A percentile compares a stretch with the other conserved stretches of the same genome.
Evolutionary conservation across 2,113 vertebrate genomes (phyloP).

Genomic region (Pygoscelis adeliae): DNA sequence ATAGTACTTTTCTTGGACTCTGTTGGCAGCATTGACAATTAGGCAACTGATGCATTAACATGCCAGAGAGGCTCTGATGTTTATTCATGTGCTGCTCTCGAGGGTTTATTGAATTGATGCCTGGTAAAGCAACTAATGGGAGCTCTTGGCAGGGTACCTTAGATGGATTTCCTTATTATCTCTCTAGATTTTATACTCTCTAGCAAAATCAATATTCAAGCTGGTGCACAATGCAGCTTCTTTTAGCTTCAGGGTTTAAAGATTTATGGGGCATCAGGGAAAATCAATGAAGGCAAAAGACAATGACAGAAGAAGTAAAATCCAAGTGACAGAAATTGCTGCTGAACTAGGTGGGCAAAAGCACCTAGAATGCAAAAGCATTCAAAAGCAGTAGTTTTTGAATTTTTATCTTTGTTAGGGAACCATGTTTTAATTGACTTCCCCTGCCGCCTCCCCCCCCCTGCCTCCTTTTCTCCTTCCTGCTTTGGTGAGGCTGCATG

Average conservation of each 20-base stretch:
- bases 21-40: constrained; percentile 32
- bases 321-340: not conserved
- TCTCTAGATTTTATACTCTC: constrained; percentile 38
- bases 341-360: not conserved
- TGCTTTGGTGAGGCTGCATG: not conserved
- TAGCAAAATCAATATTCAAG: constrained; percentile 46
- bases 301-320: constrained; percentile 16
- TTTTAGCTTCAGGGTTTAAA: constrained; percentile 31
- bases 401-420: not conserved
- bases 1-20: not conserved
- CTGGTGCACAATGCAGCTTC: not conserved
- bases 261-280: constrained; percentile 14
- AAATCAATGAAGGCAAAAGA: constrained; percentile 14
- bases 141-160: constrained; percentile 27
- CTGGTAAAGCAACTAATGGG: constrained; percentile 29
- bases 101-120: constrained; percentile 36
- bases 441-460: not conserved
- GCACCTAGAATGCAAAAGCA: not conserved
- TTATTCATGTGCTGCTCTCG: constrained; percentile 30
- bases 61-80: constrained; percentile 8
- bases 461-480: not conserved
- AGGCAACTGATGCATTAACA: constrained; percentile 26
- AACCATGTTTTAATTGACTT: not conserved
- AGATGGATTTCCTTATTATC: constrained; percentile 48
- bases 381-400: not conserved